These are phyloP conservation scores for Caenorhabditis sp. DNA, from an alignment of 2,888 invertebrate genomes.

Conservation along the genomic window DNA sequence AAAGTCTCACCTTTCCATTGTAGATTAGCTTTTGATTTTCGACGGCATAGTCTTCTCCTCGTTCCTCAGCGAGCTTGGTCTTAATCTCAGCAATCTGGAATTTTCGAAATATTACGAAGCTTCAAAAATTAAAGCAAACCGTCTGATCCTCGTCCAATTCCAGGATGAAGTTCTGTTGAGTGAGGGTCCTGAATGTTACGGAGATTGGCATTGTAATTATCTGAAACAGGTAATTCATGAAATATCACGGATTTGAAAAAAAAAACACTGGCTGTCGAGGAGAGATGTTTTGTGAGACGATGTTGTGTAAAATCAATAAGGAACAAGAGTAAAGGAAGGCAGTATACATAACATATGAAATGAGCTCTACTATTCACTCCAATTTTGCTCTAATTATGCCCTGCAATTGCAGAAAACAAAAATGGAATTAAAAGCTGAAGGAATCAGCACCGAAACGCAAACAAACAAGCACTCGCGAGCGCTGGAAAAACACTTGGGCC, in stretches of 20 bases:
- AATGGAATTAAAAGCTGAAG: no score
- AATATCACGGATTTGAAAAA: not conserved
- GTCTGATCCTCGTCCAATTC: constrained; percentile 67
- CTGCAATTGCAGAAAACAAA: no score
- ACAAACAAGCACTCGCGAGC: not conserved
- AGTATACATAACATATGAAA: no score
- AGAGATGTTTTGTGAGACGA: not conserved
- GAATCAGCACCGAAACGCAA: no score
- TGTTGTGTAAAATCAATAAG: no score
- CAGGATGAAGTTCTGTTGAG: constrained; percentile 70
- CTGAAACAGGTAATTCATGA: no score
- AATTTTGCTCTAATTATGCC: no score
- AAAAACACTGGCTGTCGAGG: not conserved
- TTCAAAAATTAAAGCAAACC: constrained; percentile 54
- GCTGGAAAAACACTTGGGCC: not conserved
- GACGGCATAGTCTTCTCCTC: constrained; percentile 67
- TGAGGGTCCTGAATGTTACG: constrained; percentile 76
- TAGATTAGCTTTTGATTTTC: constrained; percentile 76
- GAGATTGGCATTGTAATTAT: constrained; percentile 39
- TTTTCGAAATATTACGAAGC: not conserved
- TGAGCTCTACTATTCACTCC: no score
- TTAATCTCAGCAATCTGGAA: constrained; percentile 74
- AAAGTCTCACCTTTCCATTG: constrained; percentile 76
- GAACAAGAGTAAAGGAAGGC: no score
- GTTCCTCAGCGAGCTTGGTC: constrained; percentile 64